Percentiles rank a stretch among this genome's conserved stretches.
These are phyloP conservation scores for Nematopogon swammerdamellus DNA, from an alignment of 2,888 invertebrate species.

Conservation along the genomic window DNA sequence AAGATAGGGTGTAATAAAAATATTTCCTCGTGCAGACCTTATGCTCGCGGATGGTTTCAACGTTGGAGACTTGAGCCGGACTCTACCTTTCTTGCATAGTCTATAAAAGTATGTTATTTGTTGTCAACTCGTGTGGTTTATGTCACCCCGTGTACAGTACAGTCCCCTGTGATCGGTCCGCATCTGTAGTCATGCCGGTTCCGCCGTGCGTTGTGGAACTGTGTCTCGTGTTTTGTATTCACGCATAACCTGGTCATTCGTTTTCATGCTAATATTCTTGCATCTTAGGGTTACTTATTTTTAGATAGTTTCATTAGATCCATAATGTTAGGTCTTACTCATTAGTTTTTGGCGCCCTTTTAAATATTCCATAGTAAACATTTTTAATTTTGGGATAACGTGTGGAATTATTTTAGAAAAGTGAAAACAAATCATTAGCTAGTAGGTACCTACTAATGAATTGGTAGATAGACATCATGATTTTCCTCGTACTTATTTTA, in stretches of 20 bases:
- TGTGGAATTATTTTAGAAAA: no score
- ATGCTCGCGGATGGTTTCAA: slow-evolving; percentile 45
- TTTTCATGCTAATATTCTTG: not conserved
- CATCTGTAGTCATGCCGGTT: not conserved
- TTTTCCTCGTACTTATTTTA: no score
- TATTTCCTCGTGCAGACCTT: slow-evolving; percentile 32
- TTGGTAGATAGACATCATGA: no score
- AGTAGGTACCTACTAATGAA: no score
- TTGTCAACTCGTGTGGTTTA: not conserved
- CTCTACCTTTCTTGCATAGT: slow-evolving; percentile 49
- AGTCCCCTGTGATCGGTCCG: not conserved
- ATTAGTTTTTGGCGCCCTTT: no score
- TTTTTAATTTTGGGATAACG: no score
- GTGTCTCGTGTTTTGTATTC: not conserved
- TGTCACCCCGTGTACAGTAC: no score
- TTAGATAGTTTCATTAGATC: not conserved
- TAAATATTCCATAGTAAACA: no score
- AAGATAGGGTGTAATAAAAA: not conserved
- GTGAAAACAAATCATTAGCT: no score
- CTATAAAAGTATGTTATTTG: slow-evolving; percentile 26
- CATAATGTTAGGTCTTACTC: no score
- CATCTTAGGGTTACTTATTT: not conserved
- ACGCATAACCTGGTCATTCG: not conserved
- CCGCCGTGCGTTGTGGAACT: not conserved
- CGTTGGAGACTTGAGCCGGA: slow-evolving; percentile 46